Percentiles rank a stretch among this genome's conserved stretches.
Conservation (phyloP, 2,888 invertebrate genomes). For the Chloroclystis v-ata region DNA sequence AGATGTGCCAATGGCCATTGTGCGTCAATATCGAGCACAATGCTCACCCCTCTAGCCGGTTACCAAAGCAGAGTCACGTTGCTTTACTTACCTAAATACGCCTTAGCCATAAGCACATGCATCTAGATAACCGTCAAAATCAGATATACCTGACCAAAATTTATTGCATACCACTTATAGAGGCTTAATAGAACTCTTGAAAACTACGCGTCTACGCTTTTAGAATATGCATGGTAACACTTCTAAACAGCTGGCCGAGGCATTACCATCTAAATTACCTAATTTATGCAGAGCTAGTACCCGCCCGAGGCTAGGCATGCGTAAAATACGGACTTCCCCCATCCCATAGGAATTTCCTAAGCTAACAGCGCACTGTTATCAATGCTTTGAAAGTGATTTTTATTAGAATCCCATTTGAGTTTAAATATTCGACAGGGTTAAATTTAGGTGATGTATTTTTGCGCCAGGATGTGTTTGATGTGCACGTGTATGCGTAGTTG, state of each 20-base stretch:
- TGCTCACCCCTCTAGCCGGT: background rate
- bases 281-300: slow-evolving; percentile 31
- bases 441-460: too few relatives aligned
- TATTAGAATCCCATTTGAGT: background rate
- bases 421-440: too few relatives aligned
- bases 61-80: slow-evolving; percentile 4
- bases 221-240: slow-evolving; percentile 31
- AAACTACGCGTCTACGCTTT: slow-evolving; percentile 18
- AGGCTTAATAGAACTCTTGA: background rate
- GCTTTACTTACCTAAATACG: background rate
- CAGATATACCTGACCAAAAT: too few relatives aligned
- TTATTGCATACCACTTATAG: background rate
- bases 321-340: slow-evolving; percentile 27
- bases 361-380: slow-evolving; percentile 15
- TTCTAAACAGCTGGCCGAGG: slow-evolving; percentile 32
- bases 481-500: too few relatives aligned
- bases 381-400: slow-evolving; percentile 2
- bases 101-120: too few relatives aligned
- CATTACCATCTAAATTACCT: slow-evolving; percentile 35
- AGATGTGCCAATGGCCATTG: slow-evolving; percentile 14
- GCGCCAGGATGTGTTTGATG: too few relatives aligned
- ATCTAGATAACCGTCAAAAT: too few relatives aligned
- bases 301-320: slow-evolving; percentile 22
- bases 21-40: slow-evolving; percentile 8
- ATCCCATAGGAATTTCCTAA: slow-evolving; percentile 21